phyloP scores from a whole-genome alignment of 2,113 vertebrate species.

The Catharus minimus region DNA sequence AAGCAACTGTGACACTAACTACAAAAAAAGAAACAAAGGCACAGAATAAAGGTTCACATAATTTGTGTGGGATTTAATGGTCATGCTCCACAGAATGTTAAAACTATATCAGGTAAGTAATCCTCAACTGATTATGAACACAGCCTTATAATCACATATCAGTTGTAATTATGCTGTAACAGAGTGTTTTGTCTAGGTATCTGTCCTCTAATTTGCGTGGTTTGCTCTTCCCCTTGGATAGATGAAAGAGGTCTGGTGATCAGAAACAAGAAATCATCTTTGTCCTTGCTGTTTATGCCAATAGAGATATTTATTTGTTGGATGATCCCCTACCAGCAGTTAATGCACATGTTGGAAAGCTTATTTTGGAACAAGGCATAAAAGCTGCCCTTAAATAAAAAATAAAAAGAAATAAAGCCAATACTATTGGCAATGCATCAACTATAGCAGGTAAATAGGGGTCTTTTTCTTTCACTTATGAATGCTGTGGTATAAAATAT shows the following conservation, averaged over 20 bases:
- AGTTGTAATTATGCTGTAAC: background rate
- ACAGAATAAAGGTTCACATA: background rate
- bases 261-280: conserved; percentile 82
- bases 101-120: background rate
- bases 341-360: conserved; percentile 78
- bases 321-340: conserved; percentile 82
- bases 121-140: background rate
- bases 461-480: background rate
- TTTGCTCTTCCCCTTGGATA: background rate
- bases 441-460: conserved; percentile 79
- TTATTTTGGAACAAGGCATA: conserved; percentile 81
- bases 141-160: background rate
- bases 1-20: background rate
- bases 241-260: conserved; percentile 76
- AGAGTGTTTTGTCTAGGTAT: background rate
- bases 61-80: background rate
- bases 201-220: background rate
- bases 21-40: background rate
- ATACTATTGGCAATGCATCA: conserved; percentile 79
- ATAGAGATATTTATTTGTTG: conserved; percentile 71
- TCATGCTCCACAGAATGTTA: background rate
- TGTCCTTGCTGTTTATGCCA: conserved; percentile 77
- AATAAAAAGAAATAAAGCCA: background rate
- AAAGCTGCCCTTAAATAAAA: conserved; percentile 70
- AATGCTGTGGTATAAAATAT: background rate